A percentile compares a stretch with the other conserved stretches of the same genome.
phyloP scores from a whole-genome alignment of 2,797 vertebrate genomes.

The Microhierax caerulescens region DNA sequence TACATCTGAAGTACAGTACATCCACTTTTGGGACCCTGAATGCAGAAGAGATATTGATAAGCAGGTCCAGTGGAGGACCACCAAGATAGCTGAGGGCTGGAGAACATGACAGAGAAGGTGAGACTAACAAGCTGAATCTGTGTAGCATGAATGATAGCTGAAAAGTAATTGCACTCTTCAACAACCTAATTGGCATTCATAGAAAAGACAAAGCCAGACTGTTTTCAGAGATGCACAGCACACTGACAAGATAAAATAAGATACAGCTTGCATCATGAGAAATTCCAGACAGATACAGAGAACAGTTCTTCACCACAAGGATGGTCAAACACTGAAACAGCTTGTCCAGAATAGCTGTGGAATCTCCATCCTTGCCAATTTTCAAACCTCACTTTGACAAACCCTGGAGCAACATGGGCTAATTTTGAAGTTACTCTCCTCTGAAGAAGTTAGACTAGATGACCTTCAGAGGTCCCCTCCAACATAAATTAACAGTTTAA shows the following conservation, averaged over 20 bases:
- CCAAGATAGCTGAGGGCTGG: not conserved
- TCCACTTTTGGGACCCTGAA: not conserved
- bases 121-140: not conserved
- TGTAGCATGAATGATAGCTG: not conserved
- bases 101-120: not conserved
- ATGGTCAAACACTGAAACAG: not conserved
- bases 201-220: not conserved
- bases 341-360: not conserved
- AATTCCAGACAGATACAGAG: not conserved
- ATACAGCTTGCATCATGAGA: not conserved
- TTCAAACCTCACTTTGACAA: not conserved
- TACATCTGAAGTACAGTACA: not conserved
- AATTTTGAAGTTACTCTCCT: not conserved
- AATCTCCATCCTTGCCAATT: not conserved
- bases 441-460: not conserved
- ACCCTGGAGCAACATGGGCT: not conserved
- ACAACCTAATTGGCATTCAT: rapidly evolving
- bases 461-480: not conserved
- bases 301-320: not conserved
- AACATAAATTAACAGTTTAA: not conserved
- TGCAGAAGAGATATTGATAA: not conserved
- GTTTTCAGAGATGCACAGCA: not conserved
- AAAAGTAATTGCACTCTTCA: not conserved
- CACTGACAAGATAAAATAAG: not conserved
- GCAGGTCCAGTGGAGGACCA: not conserved